Percentiles rank a stretch among this genome's conserved stretches.
Evolutionary conservation across 2,888 invertebrate species (phyloP).

Genomic region (Parnassius mnemosyne): DNA sequence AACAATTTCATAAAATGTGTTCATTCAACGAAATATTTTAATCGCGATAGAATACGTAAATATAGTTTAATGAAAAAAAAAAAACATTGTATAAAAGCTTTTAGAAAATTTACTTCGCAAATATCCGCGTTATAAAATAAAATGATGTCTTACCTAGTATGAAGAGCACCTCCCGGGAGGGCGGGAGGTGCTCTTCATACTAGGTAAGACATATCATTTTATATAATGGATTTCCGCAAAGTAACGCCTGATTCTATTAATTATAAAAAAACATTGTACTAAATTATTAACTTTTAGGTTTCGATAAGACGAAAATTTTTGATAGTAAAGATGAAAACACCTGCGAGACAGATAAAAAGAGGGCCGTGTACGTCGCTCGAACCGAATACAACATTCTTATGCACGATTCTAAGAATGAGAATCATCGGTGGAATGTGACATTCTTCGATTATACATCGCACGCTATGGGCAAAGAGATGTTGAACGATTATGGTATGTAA

Average conservation of each 20-base stretch:
- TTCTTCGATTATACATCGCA: conserved; percentile 96
- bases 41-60: too few relatives aligned
- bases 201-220: too few relatives aligned
- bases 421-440: conserved; percentile 95
- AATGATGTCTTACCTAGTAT: too few relatives aligned
- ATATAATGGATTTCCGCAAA: too few relatives aligned
- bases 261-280: background rate
- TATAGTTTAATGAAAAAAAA: too few relatives aligned
- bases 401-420: conserved; percentile 88
- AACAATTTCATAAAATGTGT: too few relatives aligned
- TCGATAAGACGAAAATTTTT: conserved; percentile 70
- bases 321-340: conserved; percentile 78
- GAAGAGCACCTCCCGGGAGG: too few relatives aligned
- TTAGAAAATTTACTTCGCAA: too few relatives aligned
- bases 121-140: too few relatives aligned
- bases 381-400: conserved; percentile 97
- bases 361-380: conserved; percentile 89
- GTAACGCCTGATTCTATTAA: too few relatives aligned
- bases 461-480: conserved; percentile 88
- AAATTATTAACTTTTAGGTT: conserved; percentile 48
- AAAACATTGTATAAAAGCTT: background rate
- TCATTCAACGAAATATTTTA: too few relatives aligned
- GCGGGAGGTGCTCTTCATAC: too few relatives aligned
- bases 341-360: conserved; percentile 85
- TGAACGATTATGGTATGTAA: conserved; percentile 88